These are phyloP conservation scores for Aromia moschata DNA, from an alignment of 2,888 invertebrate genomes.

Conservation along the genomic window DNA sequence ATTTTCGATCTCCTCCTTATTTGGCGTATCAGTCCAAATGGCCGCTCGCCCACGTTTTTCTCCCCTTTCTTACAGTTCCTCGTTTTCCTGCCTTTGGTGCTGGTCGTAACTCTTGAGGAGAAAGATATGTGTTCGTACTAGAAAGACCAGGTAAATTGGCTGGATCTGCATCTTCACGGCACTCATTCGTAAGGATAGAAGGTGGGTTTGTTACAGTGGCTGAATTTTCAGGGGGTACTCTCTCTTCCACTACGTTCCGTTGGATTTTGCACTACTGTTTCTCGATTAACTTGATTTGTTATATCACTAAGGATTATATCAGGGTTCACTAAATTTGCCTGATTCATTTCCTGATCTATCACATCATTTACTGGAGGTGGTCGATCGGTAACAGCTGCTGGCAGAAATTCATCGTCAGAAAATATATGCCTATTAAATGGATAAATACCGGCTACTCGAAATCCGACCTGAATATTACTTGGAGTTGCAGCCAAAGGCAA, in stretches of 20 bases:
- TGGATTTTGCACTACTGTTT: too few species aligned
- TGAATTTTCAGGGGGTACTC: too few species aligned
- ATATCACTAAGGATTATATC: too few species aligned
- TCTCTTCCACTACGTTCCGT: too few species aligned
- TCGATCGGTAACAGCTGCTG: constrained; percentile 20
- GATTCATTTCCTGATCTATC: too few species aligned
- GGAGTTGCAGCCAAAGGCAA: constrained; percentile 26
- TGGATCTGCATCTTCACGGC: too few species aligned
- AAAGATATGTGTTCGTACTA: not conserved
- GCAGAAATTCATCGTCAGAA: constrained; percentile 34
- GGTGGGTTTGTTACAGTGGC: too few species aligned
- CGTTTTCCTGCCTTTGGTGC: not conserved
- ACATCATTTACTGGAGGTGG: too few species aligned
- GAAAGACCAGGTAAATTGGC: too few species aligned
- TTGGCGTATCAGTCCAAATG: not conserved
- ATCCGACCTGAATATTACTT: constrained; percentile 39
- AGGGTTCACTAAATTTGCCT: too few species aligned
- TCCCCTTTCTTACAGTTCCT: not conserved
- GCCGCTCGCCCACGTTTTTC: not conserved
- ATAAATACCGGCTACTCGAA: constrained; percentile 40
- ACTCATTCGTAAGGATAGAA: too few species aligned
- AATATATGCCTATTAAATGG: constrained; percentile 38
- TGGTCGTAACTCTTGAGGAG: not conserved
- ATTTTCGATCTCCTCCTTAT: not conserved
- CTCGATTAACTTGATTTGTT: too few species aligned